Evolutionary conservation across 2,113 vertebrate species (phyloP), one percentile per base, ranked within the genome.

Genomic region (Orycteropus afer): DNA sequence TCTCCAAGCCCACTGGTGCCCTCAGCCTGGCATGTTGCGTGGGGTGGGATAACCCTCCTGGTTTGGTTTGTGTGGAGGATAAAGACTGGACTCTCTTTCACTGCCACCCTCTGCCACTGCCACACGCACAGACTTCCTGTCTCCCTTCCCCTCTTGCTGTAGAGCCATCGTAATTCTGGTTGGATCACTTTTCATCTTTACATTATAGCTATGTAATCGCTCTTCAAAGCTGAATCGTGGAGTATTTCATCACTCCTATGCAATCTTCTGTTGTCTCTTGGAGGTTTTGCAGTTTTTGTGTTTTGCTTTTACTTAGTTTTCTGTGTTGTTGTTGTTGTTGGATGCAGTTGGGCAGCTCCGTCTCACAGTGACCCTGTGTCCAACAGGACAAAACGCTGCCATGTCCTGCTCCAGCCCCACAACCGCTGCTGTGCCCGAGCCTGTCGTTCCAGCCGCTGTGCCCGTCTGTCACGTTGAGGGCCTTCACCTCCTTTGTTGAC

Each of bases 301-400:
- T 95, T 95, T 63, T 59, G 13, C 37, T 86, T 92, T 82, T 89
- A 67, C 27, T 51, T 86, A 42, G 34, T 78, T 96, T 92, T 86
- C 42, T 74, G 32, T 65, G 63, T 34, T n/a, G n/a, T n/a, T n/a
- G n/a, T n/a, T n/a, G n/a, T n/a, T n/a, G n/a, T n/a, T n/a, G n/a
- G n/a, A n/a, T n/a, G n/a, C n/a, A n/a, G n/a, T n/a, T n/a, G n/a
- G n/a, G n/a, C n/a, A n/a, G n/a, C n/a, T n/a, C n/a, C n/a, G n/a
- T n/a, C n/a, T n/a, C n/a, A n/a, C n/a, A n/a, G n/a, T n/a, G n/a
- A n/a, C n/a, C n/a, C n/a, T n/a, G n/a, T n/a, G n/a, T n/a, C n/a
- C n/a, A n/a, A n/a, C n/a, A n/a, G n/a, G n/a, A n/a, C n/a, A n/a
- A n/a, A n/a, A n/a, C n/a, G n/a, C n/a, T n/a, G n/a, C n/a, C n/a